Percentiles rank a stretch among this genome's conserved stretches.
These are phyloP conservation scores for Eidolon helvum DNA, from an alignment of 2,113 vertebrate genomes.

Conservation along the genomic window DNA sequence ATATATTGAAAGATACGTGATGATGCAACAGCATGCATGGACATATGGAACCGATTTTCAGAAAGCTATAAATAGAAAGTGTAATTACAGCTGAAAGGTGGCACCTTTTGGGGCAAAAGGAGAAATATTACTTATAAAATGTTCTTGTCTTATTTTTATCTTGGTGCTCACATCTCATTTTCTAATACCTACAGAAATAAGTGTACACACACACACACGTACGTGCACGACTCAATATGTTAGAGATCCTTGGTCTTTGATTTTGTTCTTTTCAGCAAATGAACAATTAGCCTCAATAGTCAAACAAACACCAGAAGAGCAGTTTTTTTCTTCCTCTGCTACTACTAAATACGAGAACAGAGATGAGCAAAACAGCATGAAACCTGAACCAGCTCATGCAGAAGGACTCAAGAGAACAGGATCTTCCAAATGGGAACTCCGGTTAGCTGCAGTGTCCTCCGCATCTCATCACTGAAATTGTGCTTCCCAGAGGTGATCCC, in stretches of 20 bases:
- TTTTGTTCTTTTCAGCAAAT: conserved; percentile 37
- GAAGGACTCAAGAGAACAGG: conserved; percentile 46
- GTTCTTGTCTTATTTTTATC: conserved; percentile 34
- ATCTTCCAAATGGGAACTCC: conserved; percentile 62
- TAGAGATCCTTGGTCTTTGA: conserved; percentile 24
- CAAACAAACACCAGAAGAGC: conserved; percentile 45
- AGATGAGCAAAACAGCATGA: conserved; percentile 28
- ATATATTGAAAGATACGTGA: background rate
- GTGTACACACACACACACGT: background rate
- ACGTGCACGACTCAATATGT: too few relatives aligned
- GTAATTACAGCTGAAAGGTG: conserved; percentile 17
- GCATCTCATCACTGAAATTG: conserved; percentile 46
- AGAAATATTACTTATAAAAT: background rate
- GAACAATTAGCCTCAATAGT: background rate
- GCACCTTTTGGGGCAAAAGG: background rate
- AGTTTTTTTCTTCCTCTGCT: background rate
- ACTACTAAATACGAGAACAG: background rate
- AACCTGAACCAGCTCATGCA: background rate
- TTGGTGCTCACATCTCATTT: background rate
- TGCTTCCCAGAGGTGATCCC: conserved; percentile 73
- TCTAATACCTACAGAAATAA: background rate
- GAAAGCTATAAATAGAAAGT: background rate
- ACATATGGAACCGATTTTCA: background rate
- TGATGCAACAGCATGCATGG: background rate
- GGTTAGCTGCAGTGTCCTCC: background rate